Percentiles rank a stretch among this genome's conserved stretches.
These are phyloP conservation scores for Caenorhabditis sp. DNA, from an alignment of 2,888 invertebrate species.

Conservation along the genomic window DNA sequence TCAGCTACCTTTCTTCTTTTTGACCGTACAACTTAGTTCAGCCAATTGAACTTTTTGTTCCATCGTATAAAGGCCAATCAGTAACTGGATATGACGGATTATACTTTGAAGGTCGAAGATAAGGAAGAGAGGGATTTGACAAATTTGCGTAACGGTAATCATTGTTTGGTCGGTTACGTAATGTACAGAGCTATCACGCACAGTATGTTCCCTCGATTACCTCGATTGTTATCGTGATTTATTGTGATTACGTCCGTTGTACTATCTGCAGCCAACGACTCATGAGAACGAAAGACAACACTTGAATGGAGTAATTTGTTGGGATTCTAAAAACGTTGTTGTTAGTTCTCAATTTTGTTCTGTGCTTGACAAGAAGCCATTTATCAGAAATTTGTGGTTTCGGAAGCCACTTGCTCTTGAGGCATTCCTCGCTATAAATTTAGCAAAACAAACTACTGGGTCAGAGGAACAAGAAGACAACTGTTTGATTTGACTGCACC, in stretches of 20 bases:
- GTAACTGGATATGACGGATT: constrained; percentile 23
- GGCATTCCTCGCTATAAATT: constrained; percentile 17
- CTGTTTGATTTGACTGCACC: background rate
- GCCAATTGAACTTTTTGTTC: too few species aligned
- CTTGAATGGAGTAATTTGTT: background rate
- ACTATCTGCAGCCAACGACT: constrained; percentile 1
- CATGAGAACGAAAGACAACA: too few species aligned
- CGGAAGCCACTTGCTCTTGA: background rate
- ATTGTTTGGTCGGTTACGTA: constrained; percentile 51
- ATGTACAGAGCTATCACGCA: constrained; percentile 49
- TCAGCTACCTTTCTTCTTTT: too few species aligned
- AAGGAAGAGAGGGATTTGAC: constrained; percentile 44
- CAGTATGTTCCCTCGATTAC: constrained; percentile 50
- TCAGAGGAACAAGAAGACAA: background rate
- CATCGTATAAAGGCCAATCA: too few species aligned
- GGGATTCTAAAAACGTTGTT: background rate
- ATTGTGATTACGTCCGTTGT: constrained; percentile 38
- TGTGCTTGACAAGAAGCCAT: constrained; percentile 27
- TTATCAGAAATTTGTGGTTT: constrained; percentile 48
- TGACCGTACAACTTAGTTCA: background rate
- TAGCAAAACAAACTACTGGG: constrained; percentile 10
- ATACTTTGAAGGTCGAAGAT: constrained; percentile 42
- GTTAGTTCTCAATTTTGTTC: constrained; percentile 17
- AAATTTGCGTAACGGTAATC: constrained; percentile 62
- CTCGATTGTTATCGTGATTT: constrained; percentile 63